Evolutionary conservation across 2,888 invertebrate genomes (phyloP).

Genomic region (Julus scandinavius): DNA sequence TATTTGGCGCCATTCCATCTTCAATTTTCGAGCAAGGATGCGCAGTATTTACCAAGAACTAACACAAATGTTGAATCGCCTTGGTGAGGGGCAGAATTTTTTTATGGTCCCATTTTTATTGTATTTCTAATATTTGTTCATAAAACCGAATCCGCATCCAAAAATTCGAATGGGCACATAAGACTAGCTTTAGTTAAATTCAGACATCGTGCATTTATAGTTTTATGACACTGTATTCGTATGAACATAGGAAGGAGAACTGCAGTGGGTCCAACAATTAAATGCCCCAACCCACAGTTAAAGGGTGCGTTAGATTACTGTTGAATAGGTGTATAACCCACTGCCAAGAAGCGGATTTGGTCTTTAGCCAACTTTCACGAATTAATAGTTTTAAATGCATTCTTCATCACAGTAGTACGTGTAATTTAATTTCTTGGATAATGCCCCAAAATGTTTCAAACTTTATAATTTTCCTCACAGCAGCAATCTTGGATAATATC

Average conservation of each 20-base stretch:
- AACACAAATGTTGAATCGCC: background rate
- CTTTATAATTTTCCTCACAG: background rate
- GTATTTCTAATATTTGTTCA: slow-evolving; percentile 33
- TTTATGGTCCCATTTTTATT: slow-evolving; percentile 6
- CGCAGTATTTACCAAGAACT: slow-evolving; percentile 12
- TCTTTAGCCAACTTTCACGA: background rate
- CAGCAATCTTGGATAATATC: background rate
- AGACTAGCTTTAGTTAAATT: slow-evolving; percentile 7
- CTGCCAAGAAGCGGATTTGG: background rate
- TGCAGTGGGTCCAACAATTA: background rate
- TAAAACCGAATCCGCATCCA: slow-evolving; percentile 33
- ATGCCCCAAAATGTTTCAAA: background rate
- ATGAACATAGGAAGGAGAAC: background rate
- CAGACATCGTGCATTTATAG: slow-evolving; percentile 17
- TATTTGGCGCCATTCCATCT: slow-evolving; percentile 50
- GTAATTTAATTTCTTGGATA: too few relatives aligned
- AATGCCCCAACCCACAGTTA: background rate
- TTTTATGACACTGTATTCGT: background rate
- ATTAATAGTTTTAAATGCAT: background rate
- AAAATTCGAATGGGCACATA: background rate
- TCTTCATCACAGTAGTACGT: too few relatives aligned
- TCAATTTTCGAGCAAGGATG: slow-evolving; percentile 11
- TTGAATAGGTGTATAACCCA: background rate
- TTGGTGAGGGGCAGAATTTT: background rate
- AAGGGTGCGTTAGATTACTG: background rate